phyloP scores from a whole-genome alignment of 1,140 invertebrate species.

The Telenomus remus region DNA sequence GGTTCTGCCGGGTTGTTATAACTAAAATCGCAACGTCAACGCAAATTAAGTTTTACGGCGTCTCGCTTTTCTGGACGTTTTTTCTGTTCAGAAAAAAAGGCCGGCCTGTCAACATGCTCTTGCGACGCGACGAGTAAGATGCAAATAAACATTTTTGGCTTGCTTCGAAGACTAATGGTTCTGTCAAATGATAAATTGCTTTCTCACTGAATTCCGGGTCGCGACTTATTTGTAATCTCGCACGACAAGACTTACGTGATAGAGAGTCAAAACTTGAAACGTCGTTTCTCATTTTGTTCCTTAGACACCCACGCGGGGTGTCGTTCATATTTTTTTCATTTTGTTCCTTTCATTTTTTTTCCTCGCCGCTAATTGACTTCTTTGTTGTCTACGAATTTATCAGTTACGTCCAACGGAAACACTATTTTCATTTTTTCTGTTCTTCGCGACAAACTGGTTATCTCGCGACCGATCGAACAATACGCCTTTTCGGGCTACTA shows the following conservation, averaged over 20 bases:
- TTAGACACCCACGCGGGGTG: slow-evolving; percentile 30
- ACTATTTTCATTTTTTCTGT: background rate
- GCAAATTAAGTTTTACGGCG: slow-evolving; percentile 59
- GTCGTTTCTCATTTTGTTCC: slow-evolving; percentile 53
- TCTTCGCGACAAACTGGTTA: slow-evolving; percentile 15
- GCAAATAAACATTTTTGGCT: slow-evolving; percentile 70
- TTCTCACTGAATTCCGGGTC: slow-evolving; percentile 57
- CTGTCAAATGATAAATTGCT: slow-evolving; percentile 62
- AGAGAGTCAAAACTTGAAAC: slow-evolving; percentile 50
- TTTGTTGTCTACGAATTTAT: slow-evolving; percentile 47
- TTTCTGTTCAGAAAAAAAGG: slow-evolving; percentile 45
- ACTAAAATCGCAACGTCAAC: slow-evolving; percentile 2
- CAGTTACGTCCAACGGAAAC: slow-evolving; percentile 7
- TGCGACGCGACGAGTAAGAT: slow-evolving; percentile 64
- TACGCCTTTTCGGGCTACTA: slow-evolving; percentile 13
- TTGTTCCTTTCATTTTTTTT: no score
- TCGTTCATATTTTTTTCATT: background rate
- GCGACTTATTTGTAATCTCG: slow-evolving; percentile 55
- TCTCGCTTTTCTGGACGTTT: slow-evolving; percentile 4
- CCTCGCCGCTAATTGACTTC: slow-evolving; percentile 49
- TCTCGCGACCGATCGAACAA: slow-evolving; percentile 7
- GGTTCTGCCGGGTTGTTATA: slow-evolving; percentile 14
- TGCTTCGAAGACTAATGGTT: slow-evolving; percentile 63
- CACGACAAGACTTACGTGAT: slow-evolving; percentile 51
- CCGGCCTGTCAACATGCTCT: slow-evolving; percentile 61